Conservation (phyloP, 2,113 vertebrate genomes). For the Mohoua ochrocephala region DNA sequence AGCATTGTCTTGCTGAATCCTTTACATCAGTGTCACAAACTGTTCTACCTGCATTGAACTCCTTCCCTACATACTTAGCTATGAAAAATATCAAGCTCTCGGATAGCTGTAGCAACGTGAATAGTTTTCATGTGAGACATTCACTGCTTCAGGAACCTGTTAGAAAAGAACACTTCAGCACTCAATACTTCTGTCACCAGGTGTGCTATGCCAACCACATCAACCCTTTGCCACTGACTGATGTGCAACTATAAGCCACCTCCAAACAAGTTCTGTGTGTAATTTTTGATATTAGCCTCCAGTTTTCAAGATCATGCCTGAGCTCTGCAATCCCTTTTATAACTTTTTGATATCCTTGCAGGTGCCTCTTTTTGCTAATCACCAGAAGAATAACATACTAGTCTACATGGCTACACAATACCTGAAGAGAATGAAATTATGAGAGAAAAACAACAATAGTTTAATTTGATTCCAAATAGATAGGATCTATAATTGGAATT, state of each 20-base stretch:
- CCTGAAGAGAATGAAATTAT: neutral
- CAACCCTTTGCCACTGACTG: neutral
- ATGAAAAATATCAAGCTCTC: neutral
- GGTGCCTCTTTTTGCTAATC: neutral
- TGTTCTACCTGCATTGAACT: neutral
- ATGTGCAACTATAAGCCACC: neutral
- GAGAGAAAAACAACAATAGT: neutral
- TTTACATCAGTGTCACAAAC: neutral
- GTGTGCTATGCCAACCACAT: rapidly evolving
- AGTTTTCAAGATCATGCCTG: neutral
- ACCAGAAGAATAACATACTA: neutral
- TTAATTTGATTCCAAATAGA: neutral
- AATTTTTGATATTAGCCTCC: neutral
- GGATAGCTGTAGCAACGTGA: neutral
- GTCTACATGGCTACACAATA: neutral
- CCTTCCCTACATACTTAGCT: neutral
- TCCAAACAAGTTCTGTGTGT: neutral
- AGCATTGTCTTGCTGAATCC: neutral
- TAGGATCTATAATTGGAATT: neutral
- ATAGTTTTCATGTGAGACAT: neutral
- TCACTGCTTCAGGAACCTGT: neutral
- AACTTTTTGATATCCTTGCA: neutral
- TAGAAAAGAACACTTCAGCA: neutral
- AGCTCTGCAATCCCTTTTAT: neutral
- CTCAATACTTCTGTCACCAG: neutral